Conservation (phyloP, 2,888 invertebrate species). For the Tipula lateralis region DNA sequence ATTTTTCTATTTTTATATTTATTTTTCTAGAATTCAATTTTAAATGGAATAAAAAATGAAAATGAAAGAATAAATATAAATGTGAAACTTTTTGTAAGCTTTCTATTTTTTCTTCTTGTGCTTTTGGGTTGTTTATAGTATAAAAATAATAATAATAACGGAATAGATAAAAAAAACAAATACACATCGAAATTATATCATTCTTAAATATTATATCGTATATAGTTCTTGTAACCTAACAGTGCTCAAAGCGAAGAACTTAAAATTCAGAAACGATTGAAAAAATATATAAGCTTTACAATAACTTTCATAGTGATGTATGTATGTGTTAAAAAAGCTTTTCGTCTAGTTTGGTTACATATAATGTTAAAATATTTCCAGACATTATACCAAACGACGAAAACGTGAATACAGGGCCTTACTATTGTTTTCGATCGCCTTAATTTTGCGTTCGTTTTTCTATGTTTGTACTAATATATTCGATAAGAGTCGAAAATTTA, state of each 20-base stretch:
- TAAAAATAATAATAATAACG: not conserved
- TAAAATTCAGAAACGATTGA: not conserved
- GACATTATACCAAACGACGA: no score
- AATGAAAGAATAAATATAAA: not conserved
- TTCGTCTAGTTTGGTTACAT: not conserved
- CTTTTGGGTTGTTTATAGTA: not conserved
- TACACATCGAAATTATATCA: not conserved
- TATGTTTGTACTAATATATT: no score
- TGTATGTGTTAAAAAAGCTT: not conserved
- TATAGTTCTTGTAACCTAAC: not conserved
- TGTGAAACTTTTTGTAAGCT: conserved; percentile 11
- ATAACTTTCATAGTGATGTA: not conserved
- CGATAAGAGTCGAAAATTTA: no score
- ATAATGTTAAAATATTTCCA: not conserved
- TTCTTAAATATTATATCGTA: not conserved
- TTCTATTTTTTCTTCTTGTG: not conserved
- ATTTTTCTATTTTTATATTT: not conserved
- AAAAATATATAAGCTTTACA: not conserved
- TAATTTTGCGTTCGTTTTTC: no score
- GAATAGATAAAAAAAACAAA: not conserved
- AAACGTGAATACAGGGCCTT: no score
- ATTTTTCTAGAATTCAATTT: conserved; percentile 1
- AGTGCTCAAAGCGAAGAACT: not conserved
- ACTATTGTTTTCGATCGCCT: no score
- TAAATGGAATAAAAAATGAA: not conserved